A percentile compares a stretch with the other conserved stretches of the same genome.
These are phyloP conservation scores for Atta cephalotes DNA, from an alignment of 1,140 invertebrate genomes.

Conservation along the genomic window DNA sequence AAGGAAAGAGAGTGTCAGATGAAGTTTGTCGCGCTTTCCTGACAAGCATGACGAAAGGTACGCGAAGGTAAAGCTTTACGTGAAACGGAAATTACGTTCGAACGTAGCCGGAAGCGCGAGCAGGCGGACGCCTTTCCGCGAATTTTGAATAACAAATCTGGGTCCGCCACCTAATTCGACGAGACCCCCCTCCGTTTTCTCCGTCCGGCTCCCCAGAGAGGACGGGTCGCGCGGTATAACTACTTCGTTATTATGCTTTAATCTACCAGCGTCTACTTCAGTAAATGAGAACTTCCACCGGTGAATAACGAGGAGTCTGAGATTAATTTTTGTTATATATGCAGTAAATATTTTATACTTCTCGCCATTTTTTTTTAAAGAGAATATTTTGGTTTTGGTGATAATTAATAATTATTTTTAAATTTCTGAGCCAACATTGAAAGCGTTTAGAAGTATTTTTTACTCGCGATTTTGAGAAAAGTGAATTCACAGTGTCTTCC, in stretches of 20 bases:
- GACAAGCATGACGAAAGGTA: conserved; percentile 62
- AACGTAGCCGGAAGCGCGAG: conserved; percentile 74
- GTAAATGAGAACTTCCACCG: conserved; percentile 70
- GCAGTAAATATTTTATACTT: conserved; percentile 24
- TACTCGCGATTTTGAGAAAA: not conserved
- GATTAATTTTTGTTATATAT: conserved; percentile 41
- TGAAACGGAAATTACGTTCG: conserved; percentile 78
- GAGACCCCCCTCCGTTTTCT: conserved; percentile 20
- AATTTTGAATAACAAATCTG: conserved; percentile 81
- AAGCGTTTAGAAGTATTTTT: not conserved
- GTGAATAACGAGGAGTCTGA: conserved; percentile 47
- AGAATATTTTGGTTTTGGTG: not conserved
- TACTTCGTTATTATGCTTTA: conserved; percentile 73
- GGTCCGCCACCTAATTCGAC: conserved; percentile 73
- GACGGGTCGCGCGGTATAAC: conserved; percentile 64
- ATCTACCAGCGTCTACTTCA: conserved; percentile 70
- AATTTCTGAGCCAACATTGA: not conserved
- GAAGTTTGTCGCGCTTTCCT: conserved; percentile 29
- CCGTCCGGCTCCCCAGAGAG: conserved; percentile 18
- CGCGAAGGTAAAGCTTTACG: conserved; percentile 47
- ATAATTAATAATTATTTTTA: conserved; percentile 11
- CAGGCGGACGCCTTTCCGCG: conserved; percentile 72
- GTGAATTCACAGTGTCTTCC: conserved; percentile 5
- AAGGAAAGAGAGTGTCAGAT: not conserved
- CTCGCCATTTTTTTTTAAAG: not conserved